Evolutionary conservation across 1,140 invertebrate genomes (phyloP), one percentile per base, ranked within the genome.

Genomic region (Leptinotarsa lineolata): DNA sequence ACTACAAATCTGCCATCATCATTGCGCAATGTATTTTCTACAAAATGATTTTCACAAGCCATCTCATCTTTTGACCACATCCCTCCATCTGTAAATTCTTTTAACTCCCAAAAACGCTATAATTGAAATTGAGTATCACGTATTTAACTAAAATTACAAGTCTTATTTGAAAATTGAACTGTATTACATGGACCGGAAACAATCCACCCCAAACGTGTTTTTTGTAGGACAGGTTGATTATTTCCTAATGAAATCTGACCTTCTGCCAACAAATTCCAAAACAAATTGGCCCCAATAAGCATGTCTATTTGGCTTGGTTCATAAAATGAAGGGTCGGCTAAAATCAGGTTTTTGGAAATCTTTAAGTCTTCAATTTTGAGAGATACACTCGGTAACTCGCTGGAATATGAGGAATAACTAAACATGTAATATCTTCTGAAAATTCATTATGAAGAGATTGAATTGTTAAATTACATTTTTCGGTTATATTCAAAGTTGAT

Each of bases 11-110:
- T 60, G 2, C 69, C 54, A 24, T 69, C 22, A 11, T 45, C 44
- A 11, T 48, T 3, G 44, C 68, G 68, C 13, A 13, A 44, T n/a
- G 22, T 59, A 48, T 60, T 59, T 39, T 70, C 30, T 30, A 20
- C 24, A 30, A 60, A 70, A 70, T 70, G 69, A 30, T 16, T 24
- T 13, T 70, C 69, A 30, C 54, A 72, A 20, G 21, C 39, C 18
- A 45, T 48, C n/a, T 68, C 44, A 46, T 68, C 18, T 8, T 21
- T 48, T n/a, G 60, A 63, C 21, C 16, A 63, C 16, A 20, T 15
- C 16, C 16, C 22, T 21, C 12, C 20, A 20, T 11, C 11, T 11
- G 45, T 6, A 22, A 1, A 68, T 48, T 68, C 67, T 46, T 68
- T 45, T 21, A 45, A 48, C 48, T 68, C 12, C 45, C 67, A 48